These are phyloP conservation scores for Polypterus senegalus DNA, from an alignment of 2,113 vertebrate genomes.

Conservation along the genomic window DNA sequence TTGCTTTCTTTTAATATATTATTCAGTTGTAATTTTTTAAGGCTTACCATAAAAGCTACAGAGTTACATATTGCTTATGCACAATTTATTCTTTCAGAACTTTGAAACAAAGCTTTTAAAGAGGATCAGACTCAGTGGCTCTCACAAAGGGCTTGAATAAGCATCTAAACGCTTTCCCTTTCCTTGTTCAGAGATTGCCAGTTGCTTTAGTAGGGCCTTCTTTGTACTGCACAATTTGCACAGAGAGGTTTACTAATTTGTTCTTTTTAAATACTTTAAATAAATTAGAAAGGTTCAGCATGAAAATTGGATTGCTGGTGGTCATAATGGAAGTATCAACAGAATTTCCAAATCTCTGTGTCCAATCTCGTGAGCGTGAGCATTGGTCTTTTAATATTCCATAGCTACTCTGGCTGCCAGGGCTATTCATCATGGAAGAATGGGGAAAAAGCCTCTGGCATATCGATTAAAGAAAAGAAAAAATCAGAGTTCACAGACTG, in stretches of 20 bases:
- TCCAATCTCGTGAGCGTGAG: slow-evolving; percentile 33
- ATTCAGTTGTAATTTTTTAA: too few relatives aligned
- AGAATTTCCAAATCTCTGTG: slow-evolving; percentile 40
- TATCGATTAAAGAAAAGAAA: slow-evolving; percentile 26
- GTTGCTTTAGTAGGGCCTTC: slow-evolving; percentile 9
- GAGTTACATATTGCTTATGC: too few relatives aligned
- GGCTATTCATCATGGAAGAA: slow-evolving; percentile 45
- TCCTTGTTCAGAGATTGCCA: slow-evolving; percentile 1
- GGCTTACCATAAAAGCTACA: too few relatives aligned
- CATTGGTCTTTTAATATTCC: slow-evolving; percentile 48
- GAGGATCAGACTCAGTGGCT: slow-evolving; percentile 11
- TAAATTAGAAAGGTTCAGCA: slow-evolving; percentile 21
- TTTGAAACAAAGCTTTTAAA: slow-evolving; percentile 9
- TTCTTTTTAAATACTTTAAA: slow-evolving; percentile 17
- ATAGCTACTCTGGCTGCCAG: slow-evolving; percentile 37
- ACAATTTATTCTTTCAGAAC: too few relatives aligned
- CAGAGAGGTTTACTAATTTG: slow-evolving; percentile 31
- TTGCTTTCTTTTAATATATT: too few relatives aligned
- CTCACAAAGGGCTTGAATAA: slow-evolving; percentile 16
- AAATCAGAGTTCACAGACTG: slow-evolving; percentile 27
- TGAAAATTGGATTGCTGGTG: slow-evolving; percentile 17
- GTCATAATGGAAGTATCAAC: slow-evolving; percentile 27
- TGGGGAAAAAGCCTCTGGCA: slow-evolving; percentile 38
- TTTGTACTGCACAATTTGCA: slow-evolving; percentile 21
- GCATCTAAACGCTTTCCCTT: slow-evolving; percentile 1